Evolutionary conservation across 2,113 vertebrate species (phyloP).

Genomic region (Cromileptes altivelis): DNA sequence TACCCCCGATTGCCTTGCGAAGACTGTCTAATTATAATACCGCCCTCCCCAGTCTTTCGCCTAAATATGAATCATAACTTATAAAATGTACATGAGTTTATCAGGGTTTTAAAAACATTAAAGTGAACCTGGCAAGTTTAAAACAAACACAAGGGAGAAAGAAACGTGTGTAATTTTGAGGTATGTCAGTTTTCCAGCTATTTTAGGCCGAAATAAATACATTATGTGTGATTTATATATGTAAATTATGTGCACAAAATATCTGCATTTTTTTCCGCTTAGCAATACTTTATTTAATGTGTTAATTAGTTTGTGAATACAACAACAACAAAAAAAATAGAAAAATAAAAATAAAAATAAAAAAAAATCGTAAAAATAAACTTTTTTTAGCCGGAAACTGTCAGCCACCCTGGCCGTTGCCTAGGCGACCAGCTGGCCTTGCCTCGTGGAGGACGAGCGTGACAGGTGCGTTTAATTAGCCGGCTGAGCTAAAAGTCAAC

Average conservation of each 20-base stretch:
- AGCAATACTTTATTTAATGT: too few relatives aligned
- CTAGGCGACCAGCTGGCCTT: slow-evolving; percentile 34
- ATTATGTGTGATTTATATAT: too few relatives aligned
- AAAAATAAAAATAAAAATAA: neutral
- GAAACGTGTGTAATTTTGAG: neutral
- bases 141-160: neutral
- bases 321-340: too few relatives aligned
- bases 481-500: slow-evolving; percentile 40
- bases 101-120: neutral
- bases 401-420: slow-evolving; percentile 12
- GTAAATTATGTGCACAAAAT: too few relatives aligned
- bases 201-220: neutral
- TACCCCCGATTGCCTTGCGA: slow-evolving; percentile 71
- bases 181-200: neutral
- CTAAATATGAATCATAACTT: slow-evolving; percentile 35
- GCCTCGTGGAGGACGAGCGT: neutral
- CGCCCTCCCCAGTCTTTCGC: slow-evolving; percentile 38
- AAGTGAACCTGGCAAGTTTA: neutral
- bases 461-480: slow-evolving; percentile 74
- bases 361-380: neutral
- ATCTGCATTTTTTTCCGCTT: too few relatives aligned
- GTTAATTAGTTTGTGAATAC: neutral
- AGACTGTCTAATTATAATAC: slow-evolving; percentile 81
- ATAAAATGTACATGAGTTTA: slow-evolving; percentile 12
- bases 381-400: neutral